Conservation (phyloP, 2,113 vertebrate genomes). For the Chelonoidis abingdonii region DNA sequence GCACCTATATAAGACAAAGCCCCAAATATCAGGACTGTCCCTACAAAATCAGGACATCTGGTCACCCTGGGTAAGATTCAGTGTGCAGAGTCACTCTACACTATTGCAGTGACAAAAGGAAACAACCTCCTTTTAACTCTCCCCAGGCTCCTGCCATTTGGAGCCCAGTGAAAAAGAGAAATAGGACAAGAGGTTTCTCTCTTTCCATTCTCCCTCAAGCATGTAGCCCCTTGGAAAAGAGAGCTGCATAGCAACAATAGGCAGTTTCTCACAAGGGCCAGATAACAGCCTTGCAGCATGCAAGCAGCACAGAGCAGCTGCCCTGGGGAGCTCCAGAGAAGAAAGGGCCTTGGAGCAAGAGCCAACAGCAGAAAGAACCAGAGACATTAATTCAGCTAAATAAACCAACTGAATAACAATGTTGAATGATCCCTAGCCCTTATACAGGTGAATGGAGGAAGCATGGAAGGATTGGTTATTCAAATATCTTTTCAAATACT, state of each 20-base stretch:
- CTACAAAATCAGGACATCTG: too few relatives aligned
- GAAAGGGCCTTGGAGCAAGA: background rate
- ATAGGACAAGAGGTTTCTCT: background rate
- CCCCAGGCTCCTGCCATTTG: background rate
- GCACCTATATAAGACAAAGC: too few relatives aligned
- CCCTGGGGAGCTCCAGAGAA: background rate
- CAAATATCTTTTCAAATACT: background rate
- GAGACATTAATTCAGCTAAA: background rate
- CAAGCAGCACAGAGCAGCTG: background rate
- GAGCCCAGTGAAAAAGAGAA: background rate
- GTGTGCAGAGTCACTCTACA: background rate
- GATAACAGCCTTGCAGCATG: background rate
- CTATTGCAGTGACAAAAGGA: background rate
- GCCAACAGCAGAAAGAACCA: background rate
- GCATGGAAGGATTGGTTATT: background rate
- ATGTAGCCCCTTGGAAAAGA: background rate
- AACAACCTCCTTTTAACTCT: background rate
- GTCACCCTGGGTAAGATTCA: background rate
- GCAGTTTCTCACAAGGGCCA: background rate
- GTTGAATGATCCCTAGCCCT: background rate
- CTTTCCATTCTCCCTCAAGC: background rate
- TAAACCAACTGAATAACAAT: background rate
- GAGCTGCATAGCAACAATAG: background rate
- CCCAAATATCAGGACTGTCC: too few relatives aligned
- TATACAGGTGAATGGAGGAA: background rate